Evolutionary conservation across 2,888 invertebrate species (phyloP), one percentile per base, ranked within the genome.

Genomic region (Litoditis marina): DNA sequence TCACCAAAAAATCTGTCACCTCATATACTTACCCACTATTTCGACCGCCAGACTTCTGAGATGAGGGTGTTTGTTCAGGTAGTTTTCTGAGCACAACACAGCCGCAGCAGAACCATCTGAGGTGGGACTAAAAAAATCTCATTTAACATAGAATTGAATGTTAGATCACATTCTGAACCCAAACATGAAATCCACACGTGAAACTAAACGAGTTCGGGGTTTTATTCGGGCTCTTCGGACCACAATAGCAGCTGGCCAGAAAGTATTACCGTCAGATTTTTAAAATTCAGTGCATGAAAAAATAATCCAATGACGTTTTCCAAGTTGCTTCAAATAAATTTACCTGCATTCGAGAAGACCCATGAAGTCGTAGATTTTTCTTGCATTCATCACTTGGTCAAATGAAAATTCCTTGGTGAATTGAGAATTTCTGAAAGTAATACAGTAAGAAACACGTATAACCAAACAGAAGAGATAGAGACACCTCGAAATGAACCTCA

Each of bases 51-150:
- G 89, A 0, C 86, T 85, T 83, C 93, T 89, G 16, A 96, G 87
- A 6, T 90, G 89, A 36, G 84, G 83, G 81, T 92, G 90, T 34
- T 88, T 87, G 36, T 71, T 72, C 1, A 98, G 93, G 84, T 94
- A 98, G 16, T 89, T 89, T 85, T 96, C 94, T 11, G 91, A 92
- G 69, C 90, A 94, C 46, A 98, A 80, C 65, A 98, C 88, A 0
- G 90, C 94, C 28, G 94, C 94, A 28, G 92, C 96, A 0, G 93
- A 89, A n/a, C 98, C 98, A 85, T 98, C 95, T 51, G 94, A 95
- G 0, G 96, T 98, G 0, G 96, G 96, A 83, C 85, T 85, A 32
- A n/a, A 68, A 44, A 30, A 2, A 13, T n/a, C 19, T 1, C 1
- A 13, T 59, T 36, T n/a, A 44, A n/a, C 16, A 22, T 16, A n/a